Conservation (phyloP, 2,797 vertebrate genomes). For the Enteromius mattozi region DNA sequence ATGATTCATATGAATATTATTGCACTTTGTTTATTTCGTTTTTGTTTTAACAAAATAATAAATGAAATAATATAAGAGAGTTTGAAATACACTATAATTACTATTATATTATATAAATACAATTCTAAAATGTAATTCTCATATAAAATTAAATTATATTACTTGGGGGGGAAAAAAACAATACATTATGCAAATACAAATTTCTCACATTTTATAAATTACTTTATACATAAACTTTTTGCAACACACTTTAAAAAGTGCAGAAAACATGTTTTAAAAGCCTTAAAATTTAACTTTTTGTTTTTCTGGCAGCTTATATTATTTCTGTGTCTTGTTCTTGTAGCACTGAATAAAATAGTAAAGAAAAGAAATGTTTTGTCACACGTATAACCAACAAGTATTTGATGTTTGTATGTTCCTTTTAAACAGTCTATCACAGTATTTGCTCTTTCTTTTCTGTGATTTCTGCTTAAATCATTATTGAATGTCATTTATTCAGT, state of each 20-base stretch:
- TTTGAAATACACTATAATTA: background rate
- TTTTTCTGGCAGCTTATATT: background rate
- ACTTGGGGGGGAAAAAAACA: too few relatives aligned
- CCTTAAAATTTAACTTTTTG: too few relatives aligned
- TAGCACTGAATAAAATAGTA: background rate
- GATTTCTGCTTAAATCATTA: background rate
- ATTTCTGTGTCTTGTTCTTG: background rate
- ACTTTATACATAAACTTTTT: background rate
- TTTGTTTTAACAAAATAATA: background rate
- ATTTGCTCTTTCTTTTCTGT: background rate
- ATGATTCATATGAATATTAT: background rate
- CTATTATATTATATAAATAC: background rate
- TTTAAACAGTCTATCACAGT: background rate
- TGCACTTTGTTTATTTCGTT: background rate
- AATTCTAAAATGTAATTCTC: background rate
- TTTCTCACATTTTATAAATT: background rate
- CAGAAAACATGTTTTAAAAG: background rate
- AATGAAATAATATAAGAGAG: background rate
- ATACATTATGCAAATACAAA: background rate
- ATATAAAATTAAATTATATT: background rate
- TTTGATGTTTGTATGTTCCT: background rate
- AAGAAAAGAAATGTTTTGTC: background rate
- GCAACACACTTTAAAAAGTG: background rate
- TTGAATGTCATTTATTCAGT: background rate
- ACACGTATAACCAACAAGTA: background rate